These are phyloP conservation scores for Hafferia zeledoni DNA, from an alignment of 2,797 vertebrate species.

Conservation along the genomic window DNA sequence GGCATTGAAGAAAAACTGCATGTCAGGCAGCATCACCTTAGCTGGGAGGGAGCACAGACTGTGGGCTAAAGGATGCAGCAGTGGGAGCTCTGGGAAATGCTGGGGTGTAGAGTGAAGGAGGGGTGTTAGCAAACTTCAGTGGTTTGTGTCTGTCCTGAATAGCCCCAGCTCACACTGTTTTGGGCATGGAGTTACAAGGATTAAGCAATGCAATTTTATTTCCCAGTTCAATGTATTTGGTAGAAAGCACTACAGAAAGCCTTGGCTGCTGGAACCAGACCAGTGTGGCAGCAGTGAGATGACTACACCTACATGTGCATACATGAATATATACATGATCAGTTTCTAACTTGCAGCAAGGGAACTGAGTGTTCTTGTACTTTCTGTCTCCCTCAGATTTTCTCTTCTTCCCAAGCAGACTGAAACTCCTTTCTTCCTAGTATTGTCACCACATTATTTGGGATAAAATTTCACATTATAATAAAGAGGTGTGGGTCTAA, in stretches of 20 bases:
- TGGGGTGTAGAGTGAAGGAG: not conserved
- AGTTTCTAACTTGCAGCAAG: not conserved
- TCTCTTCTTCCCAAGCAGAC: not conserved
- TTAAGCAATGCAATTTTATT: not conserved
- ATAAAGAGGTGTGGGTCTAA: not conserved
- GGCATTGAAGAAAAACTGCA: not conserved
- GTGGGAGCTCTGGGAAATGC: not conserved
- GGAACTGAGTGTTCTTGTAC: not conserved
- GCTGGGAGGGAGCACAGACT: not conserved
- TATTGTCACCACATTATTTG: not conserved
- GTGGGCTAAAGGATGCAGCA: not conserved
- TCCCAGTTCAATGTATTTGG: not conserved
- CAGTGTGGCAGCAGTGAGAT: not conserved
- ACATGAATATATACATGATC: not conserved
- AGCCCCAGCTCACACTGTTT: not conserved
- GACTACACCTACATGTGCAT: rapidly evolving
- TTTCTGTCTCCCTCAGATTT: not conserved
- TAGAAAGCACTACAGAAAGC: not conserved
- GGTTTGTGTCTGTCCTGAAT: not conserved
- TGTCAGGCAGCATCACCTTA: rapidly evolving
- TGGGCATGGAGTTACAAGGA: not conserved
- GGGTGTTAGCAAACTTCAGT: rapidly evolving
- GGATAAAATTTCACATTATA: not conserved
- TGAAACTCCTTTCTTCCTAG: not conserved
- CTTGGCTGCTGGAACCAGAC: not conserved